These are phyloP conservation scores for Porphyrio hochstetteri DNA, from an alignment of 2,113 vertebrate genomes.

Conservation along the genomic window DNA sequence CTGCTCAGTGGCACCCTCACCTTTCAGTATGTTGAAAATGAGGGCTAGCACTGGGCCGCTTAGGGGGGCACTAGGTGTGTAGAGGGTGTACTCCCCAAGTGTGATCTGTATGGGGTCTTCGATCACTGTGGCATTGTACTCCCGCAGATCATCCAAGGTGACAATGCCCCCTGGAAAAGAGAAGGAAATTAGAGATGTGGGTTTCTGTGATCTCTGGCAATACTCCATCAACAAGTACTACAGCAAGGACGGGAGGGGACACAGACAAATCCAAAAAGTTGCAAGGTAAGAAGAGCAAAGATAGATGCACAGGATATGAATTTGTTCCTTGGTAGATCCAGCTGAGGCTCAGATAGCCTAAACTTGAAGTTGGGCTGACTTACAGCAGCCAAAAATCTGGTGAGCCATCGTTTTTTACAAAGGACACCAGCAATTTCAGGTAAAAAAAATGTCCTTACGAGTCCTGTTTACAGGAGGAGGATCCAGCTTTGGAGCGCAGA, in stretches of 20 bases:
- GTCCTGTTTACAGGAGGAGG: not conserved
- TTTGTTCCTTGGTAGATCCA: not conserved
- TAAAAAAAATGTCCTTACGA: not conserved
- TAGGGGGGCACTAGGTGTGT: conserved; percentile 83
- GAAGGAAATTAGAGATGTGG: not conserved
- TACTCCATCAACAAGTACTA: not conserved
- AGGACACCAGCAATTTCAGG: not conserved
- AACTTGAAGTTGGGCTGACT: not conserved
- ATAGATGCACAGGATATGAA: not conserved
- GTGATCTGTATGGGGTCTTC: conserved; percentile 77
- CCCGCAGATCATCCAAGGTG: conserved; percentile 83
- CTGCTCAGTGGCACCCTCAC: conserved; percentile 60
- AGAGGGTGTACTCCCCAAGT: conserved; percentile 82
- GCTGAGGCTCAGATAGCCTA: not conserved
- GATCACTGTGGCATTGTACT: conserved; percentile 80
- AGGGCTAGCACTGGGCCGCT: conserved; percentile 91
- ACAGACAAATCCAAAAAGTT: not conserved
- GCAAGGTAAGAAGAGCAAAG: not conserved
- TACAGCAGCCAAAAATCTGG: not conserved
- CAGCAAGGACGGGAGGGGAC: not conserved
- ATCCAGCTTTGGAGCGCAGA: not conserved
- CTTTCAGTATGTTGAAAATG: conserved; percentile 91
- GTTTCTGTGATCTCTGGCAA: not conserved
- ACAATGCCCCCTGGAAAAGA: conserved; percentile 87
- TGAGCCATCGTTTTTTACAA: not conserved